These are phyloP conservation scores for Scortum barcoo DNA, from an alignment of 2,113 vertebrate species.

Conservation along the genomic window DNA sequence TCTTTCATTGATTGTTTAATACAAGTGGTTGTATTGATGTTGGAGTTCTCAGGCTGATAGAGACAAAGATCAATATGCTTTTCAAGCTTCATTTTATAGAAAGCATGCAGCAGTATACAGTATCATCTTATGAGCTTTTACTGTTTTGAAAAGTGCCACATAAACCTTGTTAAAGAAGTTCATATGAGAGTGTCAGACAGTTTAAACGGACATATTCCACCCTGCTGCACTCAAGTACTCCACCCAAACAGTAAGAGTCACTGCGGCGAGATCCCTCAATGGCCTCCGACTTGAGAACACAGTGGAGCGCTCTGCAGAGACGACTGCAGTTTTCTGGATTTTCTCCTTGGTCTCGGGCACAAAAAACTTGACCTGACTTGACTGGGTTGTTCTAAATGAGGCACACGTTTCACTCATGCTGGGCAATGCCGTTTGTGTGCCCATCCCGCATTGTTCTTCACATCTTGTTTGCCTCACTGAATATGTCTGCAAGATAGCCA, in stretches of 20 bases:
- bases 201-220: background rate
- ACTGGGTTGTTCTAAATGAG: slow-evolving; percentile 16
- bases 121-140: background rate
- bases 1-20: background rate
- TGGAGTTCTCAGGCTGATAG: background rate
- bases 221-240: background rate
- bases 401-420: background rate
- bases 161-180: background rate
- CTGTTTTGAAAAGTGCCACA: background rate
- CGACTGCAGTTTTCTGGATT: background rate
- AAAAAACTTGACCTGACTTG: slow-evolving; percentile 5
- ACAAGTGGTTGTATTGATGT: background rate
- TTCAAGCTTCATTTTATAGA: background rate
- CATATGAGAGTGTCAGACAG: background rate
- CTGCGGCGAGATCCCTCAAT: background rate
- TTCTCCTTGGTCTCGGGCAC: background rate
- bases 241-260: background rate
- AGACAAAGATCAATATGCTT: background rate
- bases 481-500: slow-evolving; percentile 39
- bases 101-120: background rate
- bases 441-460: slow-evolving; percentile 23
- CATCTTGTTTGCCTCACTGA: slow-evolving; percentile 46
- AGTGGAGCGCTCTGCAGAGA: too few relatives aligned
- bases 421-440: slow-evolving; percentile 28
- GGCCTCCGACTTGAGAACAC: background rate